Evolutionary conservation across 2,888 invertebrate species (phyloP), one percentile per base, ranked within the genome.

Genomic region (Polylopha cassiicola): DNA sequence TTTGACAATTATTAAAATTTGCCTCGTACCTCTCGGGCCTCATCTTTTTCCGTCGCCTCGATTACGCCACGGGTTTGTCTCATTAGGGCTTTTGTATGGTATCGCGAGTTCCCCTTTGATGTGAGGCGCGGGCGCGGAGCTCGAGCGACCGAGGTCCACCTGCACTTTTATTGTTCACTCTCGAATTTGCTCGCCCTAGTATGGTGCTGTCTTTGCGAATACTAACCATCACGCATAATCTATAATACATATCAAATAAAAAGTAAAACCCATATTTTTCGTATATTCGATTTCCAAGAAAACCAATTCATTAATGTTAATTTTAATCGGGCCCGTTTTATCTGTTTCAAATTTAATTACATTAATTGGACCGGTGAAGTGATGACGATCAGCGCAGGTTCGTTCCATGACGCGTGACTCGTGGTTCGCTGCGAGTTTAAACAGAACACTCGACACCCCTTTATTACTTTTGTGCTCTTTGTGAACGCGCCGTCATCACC

Each of bases 1-100:
- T 86, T 86, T 86, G 86, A 86, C 86, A 86, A 86, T 86, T 86
- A 86, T 86, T 86, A 86, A 86, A 86, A 86, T 86, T 85, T 80
- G 86, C 84, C 84, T 78, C 81, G 82, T 81, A 81, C 80, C 81
- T 77, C 80, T 77, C 81, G 71, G 73, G 81, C 75, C 79, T 84
- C 84, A 84, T 84, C 84, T 84, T 81, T 85, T 84, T 79, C 85
- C 77, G 76, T 82, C 82, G 82, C 80, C 82, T 84, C 84, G 82
- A 81, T 80, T 84, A 84, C 80, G 79, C 80, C 74, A 78, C 82
- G 84, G 81, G 82, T 84, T 85, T 81, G 84, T 84, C 84, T 85
- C 85, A 84, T 85, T 85, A 85, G 79, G 81, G 82, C 84, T 81
- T 82, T 82, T 82, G 82, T 84, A 76, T 78, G 77, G 81, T 74